Base-by-base conservation (phyloP, 2,113 vertebrate genomes). In the Lepus timidus region DNA sequence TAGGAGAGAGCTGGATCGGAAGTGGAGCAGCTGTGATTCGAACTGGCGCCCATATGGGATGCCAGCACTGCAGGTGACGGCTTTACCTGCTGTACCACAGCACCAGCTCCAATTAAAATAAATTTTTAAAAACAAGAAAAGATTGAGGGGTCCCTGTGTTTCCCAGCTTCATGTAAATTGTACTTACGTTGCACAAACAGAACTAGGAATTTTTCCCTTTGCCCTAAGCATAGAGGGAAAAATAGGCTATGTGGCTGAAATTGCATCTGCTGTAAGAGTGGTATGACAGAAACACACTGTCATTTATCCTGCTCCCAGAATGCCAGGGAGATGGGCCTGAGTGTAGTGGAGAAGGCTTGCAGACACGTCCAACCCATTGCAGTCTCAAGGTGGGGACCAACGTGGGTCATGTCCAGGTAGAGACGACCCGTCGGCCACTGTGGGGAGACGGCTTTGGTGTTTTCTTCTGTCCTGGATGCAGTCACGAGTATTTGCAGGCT, bases 121-220 rank as follows among this genome's bases (percentile, higher is more conserved):
- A 29, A 44, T n/a, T 79, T 85, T n/a, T 20, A 70, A 36, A n/a
- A 84, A 90, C 44, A 6, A 70, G 33, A 78, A 96, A 92, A 93
- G 51, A 1, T 29, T 83, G 29, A 25, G 36, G 7, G 94, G 51
- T 70, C 22, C 16, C 14, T 79, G 73, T 91, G 8, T 17, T 49
- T 85, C 67, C n/a, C 33, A 31, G 11, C 58, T 85, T 84, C 9
- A 17, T 65, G 58, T 23, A 52, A 76, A 76, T 52, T 52, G 58
- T 31, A 49, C 4, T 7, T 55, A 27, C 29, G 62, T 14, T 55
- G 19, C 36, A 49, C 62, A 65, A 22, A 68, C 29, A 39, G 49
- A 67, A 36, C 8, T 67, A 79, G 31, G 29, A 88, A 10, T 19
- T 61, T 44, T 74, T 44, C 19, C 25, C 36, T 61, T 31, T 44